Evolutionary conservation across 2,888 invertebrate species (phyloP), one percentile per base, ranked within the genome.

Genomic region (Phengaris arion): DNA sequence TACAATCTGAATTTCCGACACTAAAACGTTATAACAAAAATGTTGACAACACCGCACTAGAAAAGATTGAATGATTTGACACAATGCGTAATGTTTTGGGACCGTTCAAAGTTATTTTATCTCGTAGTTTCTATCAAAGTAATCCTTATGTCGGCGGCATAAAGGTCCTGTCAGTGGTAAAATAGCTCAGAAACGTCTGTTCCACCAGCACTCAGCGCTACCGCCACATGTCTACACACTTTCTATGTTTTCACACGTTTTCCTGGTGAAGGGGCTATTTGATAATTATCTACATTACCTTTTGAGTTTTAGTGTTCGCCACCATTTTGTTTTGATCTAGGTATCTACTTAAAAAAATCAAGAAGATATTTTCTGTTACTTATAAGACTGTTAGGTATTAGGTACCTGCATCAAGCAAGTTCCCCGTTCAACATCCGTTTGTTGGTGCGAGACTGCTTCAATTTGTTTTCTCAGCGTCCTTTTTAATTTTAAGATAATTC

Each of bases 1-100:
- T 8, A 48, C 1, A 8, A 3, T 35, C 1, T 4, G 35, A 35
- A 35, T 35, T 35, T 35, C 35, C 2, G 35, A 35, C 35, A 35
- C 2, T 3, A 35, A 35, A 35, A 35, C 35, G 35, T 35, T 3
- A 35, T 35, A 1, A 59, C 22, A 59, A 64, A 72, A 72, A 72
- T 22, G 72, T 72, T 52, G 52, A 6, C 10, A 72, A 54, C 72
- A 72, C 54, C 72, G 8, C 8, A 2, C 8, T 52, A 52, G 3
- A 93, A 93, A 92, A 92, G 91, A 92, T 85, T 82, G 85, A 82
- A 92, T 93, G 93, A 93, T 89, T 92, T 85, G 90, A 88, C 91
- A 91, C 86, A 72, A 51, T 72, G 8, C 83, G 80, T 83, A 91
- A 90, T 91, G 90, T 91, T 92, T 90, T 91, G 86, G 86, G 87